A percentile compares a stretch with the other conserved stretches of the same genome.
phyloP scores from a whole-genome alignment of 2,888 invertebrate species.

The Macroteleia sp. region DNA sequence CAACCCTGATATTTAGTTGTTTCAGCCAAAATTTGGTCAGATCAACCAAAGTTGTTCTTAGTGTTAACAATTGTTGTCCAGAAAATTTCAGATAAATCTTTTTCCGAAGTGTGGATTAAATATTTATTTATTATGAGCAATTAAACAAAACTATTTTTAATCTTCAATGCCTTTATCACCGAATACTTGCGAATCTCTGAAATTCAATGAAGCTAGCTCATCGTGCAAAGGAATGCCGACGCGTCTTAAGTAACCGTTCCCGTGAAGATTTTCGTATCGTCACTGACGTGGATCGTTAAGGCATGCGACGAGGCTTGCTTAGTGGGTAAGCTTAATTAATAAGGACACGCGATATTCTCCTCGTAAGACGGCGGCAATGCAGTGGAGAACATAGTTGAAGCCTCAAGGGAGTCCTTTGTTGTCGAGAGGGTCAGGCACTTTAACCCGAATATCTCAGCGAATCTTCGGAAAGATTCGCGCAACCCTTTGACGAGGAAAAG shows the following conservation, averaged over 20 bases:
- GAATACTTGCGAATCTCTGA: not conserved
- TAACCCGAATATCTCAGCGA: constrained; percentile 71
- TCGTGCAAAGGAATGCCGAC: constrained; percentile 51
- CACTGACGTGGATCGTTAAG: constrained; percentile 78
- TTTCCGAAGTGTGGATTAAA: too few species aligned
- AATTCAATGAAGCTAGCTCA: constrained; percentile 14
- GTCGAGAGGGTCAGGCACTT: constrained; percentile 82
- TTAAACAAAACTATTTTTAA: too few species aligned
- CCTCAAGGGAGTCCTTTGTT: constrained; percentile 83
- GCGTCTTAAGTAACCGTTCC: constrained; percentile 55
- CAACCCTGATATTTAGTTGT: too few species aligned
- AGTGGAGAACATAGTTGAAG: constrained; percentile 74
- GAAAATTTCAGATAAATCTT: too few species aligned
- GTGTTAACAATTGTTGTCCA: too few species aligned
- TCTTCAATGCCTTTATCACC: not conserved
- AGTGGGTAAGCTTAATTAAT: constrained; percentile 83
- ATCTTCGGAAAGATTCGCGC: constrained; percentile 67
- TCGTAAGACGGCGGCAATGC: too few species aligned
- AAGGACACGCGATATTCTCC: constrained; percentile 83
- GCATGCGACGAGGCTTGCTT: constrained; percentile 81
- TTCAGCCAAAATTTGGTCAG: too few species aligned
- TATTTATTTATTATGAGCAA: not conserved
- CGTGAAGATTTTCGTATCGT: constrained; percentile 56
- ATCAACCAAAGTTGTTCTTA: too few species aligned
- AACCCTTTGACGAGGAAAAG: constrained; percentile 55